Percentiles rank a stretch among this genome's conserved stretches.
Evolutionary conservation across 1,140 invertebrate species (phyloP).

Genomic region (Gryllus bimaculatus): DNA sequence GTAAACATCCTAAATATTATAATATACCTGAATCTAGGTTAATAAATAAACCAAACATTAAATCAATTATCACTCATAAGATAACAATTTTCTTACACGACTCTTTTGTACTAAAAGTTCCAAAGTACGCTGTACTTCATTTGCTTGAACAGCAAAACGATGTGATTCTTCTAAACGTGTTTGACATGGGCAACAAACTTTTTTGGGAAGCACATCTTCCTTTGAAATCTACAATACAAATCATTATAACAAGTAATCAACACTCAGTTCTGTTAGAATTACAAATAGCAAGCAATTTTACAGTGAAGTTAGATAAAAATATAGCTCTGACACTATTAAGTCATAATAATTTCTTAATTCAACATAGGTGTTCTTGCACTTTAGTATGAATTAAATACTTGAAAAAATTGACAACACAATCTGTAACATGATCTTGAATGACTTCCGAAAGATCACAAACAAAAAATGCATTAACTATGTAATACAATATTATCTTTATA

Average conservation of each 20-base stretch:
- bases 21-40: not conserved
- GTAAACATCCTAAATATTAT: not conserved
- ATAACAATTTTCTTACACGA: not conserved
- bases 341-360: not conserved
- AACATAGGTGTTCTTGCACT: not conserved
- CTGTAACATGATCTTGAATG: too few relatives aligned
- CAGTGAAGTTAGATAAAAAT: not conserved
- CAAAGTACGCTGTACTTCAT: constrained; percentile 16
- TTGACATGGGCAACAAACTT: constrained; percentile 17
- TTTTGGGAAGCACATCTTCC: constrained; percentile 20
- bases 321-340: not conserved
- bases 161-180: constrained; percentile 17
- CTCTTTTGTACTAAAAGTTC: constrained; percentile 15
- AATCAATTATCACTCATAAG: not conserved
- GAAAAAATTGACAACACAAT: too few relatives aligned
- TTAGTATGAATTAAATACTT: too few relatives aligned
- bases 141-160: constrained; percentile 14
- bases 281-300: not conserved
- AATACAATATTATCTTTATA: not conserved
- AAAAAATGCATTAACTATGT: not conserved
- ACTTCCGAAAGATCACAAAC: not conserved
- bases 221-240: constrained; percentile 15
- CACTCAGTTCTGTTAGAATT: not conserved
- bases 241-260: not conserved
- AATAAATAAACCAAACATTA: not conserved